A percentile compares a stretch with the other conserved stretches of the same genome.
Conservation (phyloP, 2,113 vertebrate species). For the Aptenodytes forsteri region DNA sequence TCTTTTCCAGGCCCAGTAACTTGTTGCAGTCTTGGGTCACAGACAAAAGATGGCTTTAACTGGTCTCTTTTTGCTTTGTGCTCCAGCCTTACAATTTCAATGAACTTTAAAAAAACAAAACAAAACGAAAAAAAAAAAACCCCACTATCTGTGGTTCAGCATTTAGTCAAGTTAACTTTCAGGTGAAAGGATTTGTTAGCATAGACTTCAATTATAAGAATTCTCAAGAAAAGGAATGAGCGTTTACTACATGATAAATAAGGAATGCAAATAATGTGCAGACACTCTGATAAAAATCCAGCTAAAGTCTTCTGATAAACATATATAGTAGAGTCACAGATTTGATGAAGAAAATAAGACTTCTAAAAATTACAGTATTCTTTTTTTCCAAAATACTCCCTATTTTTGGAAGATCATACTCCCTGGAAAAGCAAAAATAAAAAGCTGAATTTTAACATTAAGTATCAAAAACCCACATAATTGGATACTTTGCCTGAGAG, state of each 20-base stretch:
- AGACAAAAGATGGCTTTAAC: background rate
- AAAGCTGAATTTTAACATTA: background rate
- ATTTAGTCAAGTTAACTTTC: background rate
- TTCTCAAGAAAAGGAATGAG: background rate
- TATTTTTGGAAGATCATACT: background rate
- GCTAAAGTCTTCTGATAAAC: background rate
- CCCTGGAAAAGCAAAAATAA: background rate
- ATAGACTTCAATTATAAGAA: background rate
- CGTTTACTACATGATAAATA: background rate
- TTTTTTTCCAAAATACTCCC: background rate
- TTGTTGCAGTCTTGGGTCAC: background rate
- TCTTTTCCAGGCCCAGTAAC: background rate
- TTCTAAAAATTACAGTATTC: background rate
- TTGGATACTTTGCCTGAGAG: background rate
- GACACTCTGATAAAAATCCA: background rate
- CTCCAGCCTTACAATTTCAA: background rate
- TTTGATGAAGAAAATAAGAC: background rate
- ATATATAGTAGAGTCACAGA: background rate
- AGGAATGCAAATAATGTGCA: background rate
- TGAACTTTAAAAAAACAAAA: background rate
- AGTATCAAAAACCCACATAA: background rate
- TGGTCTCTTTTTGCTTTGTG: background rate
- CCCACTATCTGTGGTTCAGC: background rate
- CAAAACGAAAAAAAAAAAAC: background rate
- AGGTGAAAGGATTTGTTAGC: background rate